These are phyloP conservation scores for Apostichopus japonicus DNA, from an alignment of 35 echinoderm and acorn worm genomes.

Conservation along the genomic window DNA sequence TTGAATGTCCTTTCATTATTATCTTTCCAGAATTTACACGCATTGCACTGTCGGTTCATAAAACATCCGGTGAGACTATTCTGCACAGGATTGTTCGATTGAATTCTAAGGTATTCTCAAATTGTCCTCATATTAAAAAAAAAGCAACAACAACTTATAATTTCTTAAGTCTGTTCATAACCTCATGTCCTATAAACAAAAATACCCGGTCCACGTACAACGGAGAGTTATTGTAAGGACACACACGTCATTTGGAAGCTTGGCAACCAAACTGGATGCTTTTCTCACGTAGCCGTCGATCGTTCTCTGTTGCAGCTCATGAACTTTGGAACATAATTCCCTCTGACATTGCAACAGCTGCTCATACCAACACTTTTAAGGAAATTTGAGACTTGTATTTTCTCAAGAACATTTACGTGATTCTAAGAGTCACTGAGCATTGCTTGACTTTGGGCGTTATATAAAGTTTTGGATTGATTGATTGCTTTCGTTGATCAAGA, in stretches of 20 bases:
- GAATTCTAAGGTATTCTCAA: slow-evolving; percentile 19
- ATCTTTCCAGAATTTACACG: slow-evolving; percentile 22
- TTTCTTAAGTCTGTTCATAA: too few relatives aligned
- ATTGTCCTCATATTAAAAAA: too few relatives aligned
- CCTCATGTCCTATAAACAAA: too few relatives aligned
- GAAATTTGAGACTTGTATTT: slow-evolving; percentile 6
- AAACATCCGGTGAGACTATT: slow-evolving; percentile 6
- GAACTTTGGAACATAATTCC: slow-evolving; percentile 2
- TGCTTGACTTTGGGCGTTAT: too few relatives aligned
- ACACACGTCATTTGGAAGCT: background rate
- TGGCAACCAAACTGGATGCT: background rate
- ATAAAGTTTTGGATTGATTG: too few relatives aligned
- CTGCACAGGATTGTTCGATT: slow-evolving; percentile 36
- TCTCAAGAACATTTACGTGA: slow-evolving; percentile 14
- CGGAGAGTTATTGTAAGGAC: too few relatives aligned
- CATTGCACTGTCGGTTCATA: slow-evolving; percentile 20
- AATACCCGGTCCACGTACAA: too few relatives aligned
- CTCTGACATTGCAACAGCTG: slow-evolving; percentile 13
- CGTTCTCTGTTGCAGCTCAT: background rate
- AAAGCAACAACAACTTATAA: too few relatives aligned
- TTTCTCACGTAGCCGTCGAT: background rate
- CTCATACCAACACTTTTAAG: slow-evolving; percentile 14
- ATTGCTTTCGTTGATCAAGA: too few relatives aligned
- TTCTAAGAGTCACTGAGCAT: background rate
- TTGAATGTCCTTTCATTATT: background rate